Conservation (phyloP, 2,797 vertebrate genomes). For the Neosilurus mollespiculum region DNA sequence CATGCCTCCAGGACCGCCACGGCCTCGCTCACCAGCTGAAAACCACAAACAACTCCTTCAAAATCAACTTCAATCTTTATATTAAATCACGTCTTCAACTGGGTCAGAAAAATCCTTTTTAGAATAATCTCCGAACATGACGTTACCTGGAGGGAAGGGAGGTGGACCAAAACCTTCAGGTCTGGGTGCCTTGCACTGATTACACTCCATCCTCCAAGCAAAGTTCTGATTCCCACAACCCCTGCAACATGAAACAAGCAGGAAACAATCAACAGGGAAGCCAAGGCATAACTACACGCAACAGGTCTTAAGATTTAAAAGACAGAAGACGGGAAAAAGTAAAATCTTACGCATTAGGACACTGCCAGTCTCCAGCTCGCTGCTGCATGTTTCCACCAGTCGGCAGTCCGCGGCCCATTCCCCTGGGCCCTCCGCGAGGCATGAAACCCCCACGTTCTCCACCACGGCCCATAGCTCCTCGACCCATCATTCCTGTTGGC, state of each 20-base stretch:
- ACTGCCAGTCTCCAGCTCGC: constrained; percentile 96
- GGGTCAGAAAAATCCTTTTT: background rate
- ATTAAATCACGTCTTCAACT: background rate
- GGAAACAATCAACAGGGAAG: background rate
- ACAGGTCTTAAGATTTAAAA: background rate
- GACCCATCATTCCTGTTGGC: constrained; percentile 85
- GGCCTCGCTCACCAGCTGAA: constrained; percentile 78
- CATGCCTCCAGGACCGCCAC: constrained; percentile 79
- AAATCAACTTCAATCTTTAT: background rate
- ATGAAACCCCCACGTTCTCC: constrained; percentile 89
- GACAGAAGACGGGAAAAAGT: background rate
- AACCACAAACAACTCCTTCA: background rate
- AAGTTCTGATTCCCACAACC: constrained; percentile 98
- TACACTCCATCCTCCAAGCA: constrained; percentile 97
- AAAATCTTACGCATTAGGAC: constrained; percentile 89
- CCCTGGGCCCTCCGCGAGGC: constrained; percentile 85
- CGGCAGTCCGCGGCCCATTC: constrained; percentile 85
- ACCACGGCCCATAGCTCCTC: constrained; percentile 81
- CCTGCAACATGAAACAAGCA: constrained; percentile 53
- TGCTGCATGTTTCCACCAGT: constrained; percentile 93
- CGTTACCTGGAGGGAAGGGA: constrained; percentile 85
- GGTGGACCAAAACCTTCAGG: constrained; percentile 89
- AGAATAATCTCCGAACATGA: background rate
- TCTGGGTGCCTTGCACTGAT: constrained; percentile 98
- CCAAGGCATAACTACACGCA: background rate